Evolutionary conservation across 2,797 vertebrate species (phyloP), one percentile per base, ranked within the genome.

Genomic region (Crypturellus tataupa): DNA sequence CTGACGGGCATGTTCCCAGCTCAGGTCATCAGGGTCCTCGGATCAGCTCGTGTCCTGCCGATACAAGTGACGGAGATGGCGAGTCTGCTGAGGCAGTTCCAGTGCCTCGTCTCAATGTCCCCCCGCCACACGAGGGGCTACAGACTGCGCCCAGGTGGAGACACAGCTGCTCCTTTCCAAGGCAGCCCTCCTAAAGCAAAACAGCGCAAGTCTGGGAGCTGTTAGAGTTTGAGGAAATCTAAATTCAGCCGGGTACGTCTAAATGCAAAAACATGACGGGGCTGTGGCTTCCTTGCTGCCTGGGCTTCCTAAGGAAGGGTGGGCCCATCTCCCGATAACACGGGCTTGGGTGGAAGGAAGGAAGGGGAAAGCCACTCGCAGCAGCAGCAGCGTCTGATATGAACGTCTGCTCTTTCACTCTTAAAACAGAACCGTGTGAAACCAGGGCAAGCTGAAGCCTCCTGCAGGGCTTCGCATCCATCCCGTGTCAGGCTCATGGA

Each of bases 341-440:
- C 13, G 23, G 51, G 46, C 14, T 44, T 71, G 76, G 76, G 29
- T 72, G 85, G 65, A 63, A 68, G 51, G 47, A 49, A 49, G 47
- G 44, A 55, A 87, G 13, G 4, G 7, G 83, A 53, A 93, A 85
- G 91, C 89, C 55, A 33, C 55, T 53, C n/a, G n/a, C n/a, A 70
- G 29, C 31, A 58, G 56, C 6, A 40, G 35, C 59, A 80, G 40
- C 85, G 92, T 87, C 88, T 88, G 84, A 92, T 58, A 78, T 33
- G 31, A 73, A 78, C 93, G 93, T 83, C 64, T 82, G 84, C 83
- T 93, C 51, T 80, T 72, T 90, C 96, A 73, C 87, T 94, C 93
- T 87, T 72, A 84, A 95, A 93, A 70, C 81, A 77, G 89, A 96
- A 69, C 85, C 90, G 12, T 8, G 55, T 86, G 94, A 96, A 97